Conservation (phyloP, 1,140 invertebrate genomes). For the Pollicipes pollicipes region DNA sequence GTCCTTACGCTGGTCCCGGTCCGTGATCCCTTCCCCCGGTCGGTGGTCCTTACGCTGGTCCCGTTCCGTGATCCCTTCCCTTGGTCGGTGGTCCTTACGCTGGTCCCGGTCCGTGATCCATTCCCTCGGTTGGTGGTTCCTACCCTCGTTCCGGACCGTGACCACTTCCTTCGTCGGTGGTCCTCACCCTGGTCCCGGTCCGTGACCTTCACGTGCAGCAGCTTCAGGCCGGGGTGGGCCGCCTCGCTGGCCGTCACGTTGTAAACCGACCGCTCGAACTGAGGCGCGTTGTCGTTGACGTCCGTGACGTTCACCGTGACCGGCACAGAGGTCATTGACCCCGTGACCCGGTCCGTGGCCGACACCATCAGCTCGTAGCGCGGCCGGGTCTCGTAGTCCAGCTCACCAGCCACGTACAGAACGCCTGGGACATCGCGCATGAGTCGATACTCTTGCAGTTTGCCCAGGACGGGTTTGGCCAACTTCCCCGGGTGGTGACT, state of each 20-base stretch:
- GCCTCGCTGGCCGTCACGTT: conserved; percentile 46
- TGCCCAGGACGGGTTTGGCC: no score
- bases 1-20: no score
- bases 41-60: no score
- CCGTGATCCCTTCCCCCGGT: no score
- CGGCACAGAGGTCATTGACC: conserved; percentile 44
- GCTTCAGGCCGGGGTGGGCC: conserved; percentile 25
- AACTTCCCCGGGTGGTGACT: no score
- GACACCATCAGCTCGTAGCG: conserved; percentile 56
- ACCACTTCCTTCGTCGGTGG: no score
- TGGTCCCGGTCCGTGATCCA: no score
- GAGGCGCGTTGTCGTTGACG: conserved; percentile 72
- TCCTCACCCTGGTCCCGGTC: background rate
- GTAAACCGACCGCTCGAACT: conserved; percentile 32
- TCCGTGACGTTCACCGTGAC: conserved; percentile 59
- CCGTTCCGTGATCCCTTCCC: no score
- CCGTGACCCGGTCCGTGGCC: conserved; percentile 65
- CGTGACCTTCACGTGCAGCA: background rate
- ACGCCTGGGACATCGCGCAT: background rate
- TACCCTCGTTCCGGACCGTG: no score
- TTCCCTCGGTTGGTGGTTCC: no score
- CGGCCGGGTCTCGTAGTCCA: conserved; percentile 22
- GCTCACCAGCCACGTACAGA: background rate
- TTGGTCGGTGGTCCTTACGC: no score
- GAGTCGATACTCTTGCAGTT: no score